Base-by-base conservation (phyloP, 2,888 invertebrate species). In the Caenorhabditis auriculariae region DNA sequence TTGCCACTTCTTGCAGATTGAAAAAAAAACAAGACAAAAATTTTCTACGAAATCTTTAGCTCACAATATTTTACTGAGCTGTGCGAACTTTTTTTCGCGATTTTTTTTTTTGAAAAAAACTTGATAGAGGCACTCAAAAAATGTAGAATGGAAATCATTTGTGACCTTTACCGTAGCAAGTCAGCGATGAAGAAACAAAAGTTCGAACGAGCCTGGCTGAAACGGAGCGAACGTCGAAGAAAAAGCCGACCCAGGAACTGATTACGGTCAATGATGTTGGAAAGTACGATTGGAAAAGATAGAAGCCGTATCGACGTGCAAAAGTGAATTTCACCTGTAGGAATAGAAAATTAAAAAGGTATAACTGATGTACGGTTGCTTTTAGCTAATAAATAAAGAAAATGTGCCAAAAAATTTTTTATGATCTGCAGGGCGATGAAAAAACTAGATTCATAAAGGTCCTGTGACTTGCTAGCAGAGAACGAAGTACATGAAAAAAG, bases 211-310 rank as follows among this genome's bases (percentile, higher is more conserved):
- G 74, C 75, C 78, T 66, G n/a, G 81, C 81, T 5, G 80, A 81
- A 5, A 81, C 80, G 38, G 73, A 72, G 27, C 81, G 69, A 2
- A 79, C 78, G 55, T 81, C 81, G 64, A 81, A 77, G 56, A 78
- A 81, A 64, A 81, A 81, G 44, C 80, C 80, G n/a, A 81, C 81
- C 81, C 81, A 81, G 12, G 77, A 78, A 12, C 68, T 68, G 64
- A 81, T 79, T 41, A 72, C 74, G n/a, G 74, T 62, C 2, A 80
- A 63, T 1, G 70, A 68, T 3, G 81, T 81, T n/a, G 81, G 81
- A 50, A 81, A 81, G 47, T 81, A 81, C 12, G 78, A 78, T 57
- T 79, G 79, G 62, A 82, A 79, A 12, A 81, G 71, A 65, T 81
- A 81, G 71, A 81, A 81, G 19, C 81, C 81, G 67, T 81, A 82